Percentiles rank a stretch among this genome's conserved stretches.
phyloP scores from a whole-genome alignment of 1,140 invertebrate species.

The Coptotermes formosanus region DNA sequence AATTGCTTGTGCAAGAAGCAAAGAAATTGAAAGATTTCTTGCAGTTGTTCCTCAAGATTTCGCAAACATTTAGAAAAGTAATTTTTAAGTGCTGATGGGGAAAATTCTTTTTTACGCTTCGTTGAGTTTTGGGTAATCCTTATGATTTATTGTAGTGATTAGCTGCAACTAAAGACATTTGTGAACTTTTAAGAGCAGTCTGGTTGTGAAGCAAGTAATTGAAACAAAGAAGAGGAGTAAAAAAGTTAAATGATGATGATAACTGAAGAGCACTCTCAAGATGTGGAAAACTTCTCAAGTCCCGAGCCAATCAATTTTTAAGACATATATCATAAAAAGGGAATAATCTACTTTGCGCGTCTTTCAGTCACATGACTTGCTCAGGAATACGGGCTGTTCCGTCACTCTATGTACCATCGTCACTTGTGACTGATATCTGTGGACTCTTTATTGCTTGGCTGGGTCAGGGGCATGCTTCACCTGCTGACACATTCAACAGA shows the following conservation, averaged over 20 bases:
- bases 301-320: constrained; percentile 27
- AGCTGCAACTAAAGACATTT: not conserved
- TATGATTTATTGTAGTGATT: not conserved
- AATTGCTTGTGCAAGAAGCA: not conserved
- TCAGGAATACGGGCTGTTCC: constrained; percentile 32
- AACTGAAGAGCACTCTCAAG: constrained; percentile 16
- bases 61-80: not conserved
- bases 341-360: constrained; percentile 21
- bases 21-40: not conserved
- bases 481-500: not conserved
- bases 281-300: constrained; percentile 14
- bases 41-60: constrained; percentile 15
- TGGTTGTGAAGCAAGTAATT: not conserved
- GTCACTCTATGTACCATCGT: constrained; percentile 17
- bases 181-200: not conserved
- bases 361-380: constrained; percentile 31
- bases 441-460: not conserved
- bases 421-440: constrained; percentile 14
- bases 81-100: not conserved
- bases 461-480: not conserved
- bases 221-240: constrained; percentile 13
- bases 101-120: not conserved
- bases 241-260: not conserved
- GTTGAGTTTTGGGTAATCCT: not conserved
- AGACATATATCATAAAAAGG: constrained; percentile 7